Conservation (phyloP, 2,888 invertebrate genomes). For the Hemaris fuciformis region DNA sequence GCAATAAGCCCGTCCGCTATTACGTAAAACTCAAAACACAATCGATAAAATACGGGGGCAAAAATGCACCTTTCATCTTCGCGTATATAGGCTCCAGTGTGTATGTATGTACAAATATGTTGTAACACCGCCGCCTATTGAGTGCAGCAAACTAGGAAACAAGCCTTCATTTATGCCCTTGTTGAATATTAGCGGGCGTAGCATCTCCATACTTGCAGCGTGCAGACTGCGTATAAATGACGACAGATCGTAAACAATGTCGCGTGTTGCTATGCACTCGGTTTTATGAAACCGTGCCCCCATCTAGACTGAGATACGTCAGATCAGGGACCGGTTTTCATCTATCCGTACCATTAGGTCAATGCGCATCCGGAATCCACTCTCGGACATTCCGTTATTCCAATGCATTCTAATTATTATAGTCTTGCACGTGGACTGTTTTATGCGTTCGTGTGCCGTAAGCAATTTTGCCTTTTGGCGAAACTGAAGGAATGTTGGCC, state of each 20-base stretch:
- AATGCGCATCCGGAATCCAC: constrained; percentile 22
- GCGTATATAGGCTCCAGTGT: no score
- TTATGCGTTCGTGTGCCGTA: not conserved
- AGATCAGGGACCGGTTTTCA: constrained; percentile 19
- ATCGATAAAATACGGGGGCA: no score
- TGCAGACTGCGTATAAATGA: not conserved
- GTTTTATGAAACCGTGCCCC: not conserved
- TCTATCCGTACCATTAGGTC: constrained; percentile 24
- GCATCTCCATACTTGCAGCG: not conserved
- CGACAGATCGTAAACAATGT: not conserved
- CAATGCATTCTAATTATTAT: constrained; percentile 16
- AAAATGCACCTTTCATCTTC: no score
- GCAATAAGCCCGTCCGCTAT: no score
- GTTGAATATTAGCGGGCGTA: not conserved
- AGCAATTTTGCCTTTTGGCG: not conserved
- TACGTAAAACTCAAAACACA: no score
- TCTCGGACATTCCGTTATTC: constrained; percentile 11
- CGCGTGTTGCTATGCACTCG: not conserved
- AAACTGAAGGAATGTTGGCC: not conserved
- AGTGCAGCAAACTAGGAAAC: no score
- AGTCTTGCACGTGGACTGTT: not conserved
- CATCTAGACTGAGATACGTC: constrained; percentile 4
- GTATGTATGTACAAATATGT: no score
- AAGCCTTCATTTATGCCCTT: no score
- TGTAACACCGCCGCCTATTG: no score